Evolutionary conservation across 2,113 vertebrate genomes (phyloP), one percentile per base, ranked within the genome.

Genomic region (Anoura caudifer): DNA sequence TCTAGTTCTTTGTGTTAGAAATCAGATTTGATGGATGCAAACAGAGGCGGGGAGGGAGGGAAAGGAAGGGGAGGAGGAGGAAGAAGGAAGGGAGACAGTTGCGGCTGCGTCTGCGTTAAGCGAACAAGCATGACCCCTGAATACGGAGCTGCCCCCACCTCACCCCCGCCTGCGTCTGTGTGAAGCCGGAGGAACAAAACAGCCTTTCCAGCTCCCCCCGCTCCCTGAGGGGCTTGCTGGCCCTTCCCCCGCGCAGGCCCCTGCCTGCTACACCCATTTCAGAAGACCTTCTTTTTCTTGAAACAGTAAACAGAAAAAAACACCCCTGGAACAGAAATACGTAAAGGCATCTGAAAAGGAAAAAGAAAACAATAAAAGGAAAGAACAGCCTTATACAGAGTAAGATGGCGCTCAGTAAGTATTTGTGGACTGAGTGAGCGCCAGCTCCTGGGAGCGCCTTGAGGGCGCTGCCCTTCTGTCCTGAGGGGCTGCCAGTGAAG

Each of bases 21-120:
- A 63, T 22, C 61, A 79, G n/a, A 43, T 31, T 28, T 33, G 14
- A 31, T 26, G n/a, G 16, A 45, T 59, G 38, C 13, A 22, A 38
- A 20, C 8, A 0, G 4, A 11, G 7, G 9, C 1, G 4, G 16
- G 12, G 5, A 31, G 2, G 24, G 36, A 10, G 1, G 2, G 36
- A 15, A 14, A 16, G 9, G 8, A 22, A 26, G 43, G 43, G 13
- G 7, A 11, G 2, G 4, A 50, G 33, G 63, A 50, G 52, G 17
- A 28, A 11, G 38, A 28, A 54, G 38, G 0, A 5, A n/a, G 6
- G 20, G 22, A 41, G 20, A 7, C 0, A 54, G 33, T 41, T 2
- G 13, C 65, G 36, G 33, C 41, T 2, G 13, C 65, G 36, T 33
- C 26, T 33, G 7, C 2, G 13, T 65, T 24, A 17, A n/a, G 4